Evolutionary conservation across 2,888 invertebrate genomes (phyloP).

Genomic region (Salpingus planirostris): DNA sequence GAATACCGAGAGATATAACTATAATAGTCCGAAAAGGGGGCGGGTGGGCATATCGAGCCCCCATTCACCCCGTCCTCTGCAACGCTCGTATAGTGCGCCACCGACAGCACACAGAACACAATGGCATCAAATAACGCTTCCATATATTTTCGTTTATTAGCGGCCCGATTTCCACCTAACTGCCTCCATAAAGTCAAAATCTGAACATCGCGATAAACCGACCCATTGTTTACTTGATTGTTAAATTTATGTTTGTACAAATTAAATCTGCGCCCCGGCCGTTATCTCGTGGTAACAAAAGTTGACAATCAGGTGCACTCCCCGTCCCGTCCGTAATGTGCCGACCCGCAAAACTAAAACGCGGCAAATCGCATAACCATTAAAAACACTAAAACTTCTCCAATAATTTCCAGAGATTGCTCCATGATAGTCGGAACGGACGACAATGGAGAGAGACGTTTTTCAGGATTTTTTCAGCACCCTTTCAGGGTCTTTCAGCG

Average conservation of each 20-base stretch:
- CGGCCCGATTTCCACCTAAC: conserved; percentile 40
- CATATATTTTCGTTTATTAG: conserved; percentile 41
- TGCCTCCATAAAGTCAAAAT: conserved; percentile 41
- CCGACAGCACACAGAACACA: conserved; percentile 17
- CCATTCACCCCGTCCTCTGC: no score
- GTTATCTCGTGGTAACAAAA: conserved; percentile 38
- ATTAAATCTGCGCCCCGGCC: conserved; percentile 39
- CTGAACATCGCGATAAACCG: conserved; percentile 43
- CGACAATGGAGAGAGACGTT: no score
- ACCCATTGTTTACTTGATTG: conserved; percentile 44
- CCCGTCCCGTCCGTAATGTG: no score
- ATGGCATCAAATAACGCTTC: conserved; percentile 27
- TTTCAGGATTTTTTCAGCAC: no score
- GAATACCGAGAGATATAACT: conserved; percentile 32
- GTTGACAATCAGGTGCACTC: conserved; percentile 36
- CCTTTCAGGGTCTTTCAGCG: no score
- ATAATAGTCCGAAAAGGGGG: conserved; percentile 21
- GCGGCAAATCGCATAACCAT: conserved; percentile 19
- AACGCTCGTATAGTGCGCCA: conserved; percentile 7
- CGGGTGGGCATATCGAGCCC: no score
- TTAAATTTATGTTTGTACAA: conserved; percentile 45
- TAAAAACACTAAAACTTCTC: neutral
- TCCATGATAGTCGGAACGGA: no score
- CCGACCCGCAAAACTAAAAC: conserved; percentile 15
- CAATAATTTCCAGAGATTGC: no score